phyloP scores from a whole-genome alignment of 2,888 invertebrate genomes.

The Ferdinandea cuprea region DNA sequence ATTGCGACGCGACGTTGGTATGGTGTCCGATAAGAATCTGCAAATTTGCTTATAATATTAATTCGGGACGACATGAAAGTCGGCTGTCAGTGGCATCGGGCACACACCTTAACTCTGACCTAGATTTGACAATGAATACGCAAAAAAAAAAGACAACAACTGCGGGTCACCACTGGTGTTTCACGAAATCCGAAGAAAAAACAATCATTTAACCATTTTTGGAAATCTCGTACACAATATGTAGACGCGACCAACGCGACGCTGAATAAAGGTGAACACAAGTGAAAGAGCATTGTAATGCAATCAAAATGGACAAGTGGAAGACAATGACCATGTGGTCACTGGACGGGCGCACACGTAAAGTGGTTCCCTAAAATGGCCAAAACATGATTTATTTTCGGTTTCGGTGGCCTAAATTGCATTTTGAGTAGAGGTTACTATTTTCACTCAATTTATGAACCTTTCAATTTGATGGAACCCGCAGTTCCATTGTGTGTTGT shows the following conservation, averaged over 20 bases:
- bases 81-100: constrained; percentile 13
- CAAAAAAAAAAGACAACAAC: constrained; percentile 18
- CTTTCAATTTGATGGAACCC: neutral
- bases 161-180: constrained; percentile 34
- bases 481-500: neutral
- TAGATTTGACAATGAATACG: constrained; percentile 35
- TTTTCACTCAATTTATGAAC: constrained; percentile 18
- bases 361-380: constrained; percentile 48
- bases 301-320: constrained; percentile 50
- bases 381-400: constrained; percentile 51
- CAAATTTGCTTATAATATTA: constrained; percentile 34
- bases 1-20: neutral
- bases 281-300: constrained; percentile 38
- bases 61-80: constrained; percentile 55
- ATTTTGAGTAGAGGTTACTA: constrained; percentile 2
- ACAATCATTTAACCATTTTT: constrained; percentile 64
- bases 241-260: constrained; percentile 8
- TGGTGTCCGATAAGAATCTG: constrained; percentile 60
- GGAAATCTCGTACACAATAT: constrained; percentile 48
- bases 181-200: constrained; percentile 22
- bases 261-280: constrained; percentile 26
- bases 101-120: constrained; percentile 66
- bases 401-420: constrained; percentile 42
- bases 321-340: constrained; percentile 62
- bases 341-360: constrained; percentile 25